Evolutionary conservation across 2,113 vertebrate species (phyloP).

Genomic region (Carettochelys insculpta): DNA sequence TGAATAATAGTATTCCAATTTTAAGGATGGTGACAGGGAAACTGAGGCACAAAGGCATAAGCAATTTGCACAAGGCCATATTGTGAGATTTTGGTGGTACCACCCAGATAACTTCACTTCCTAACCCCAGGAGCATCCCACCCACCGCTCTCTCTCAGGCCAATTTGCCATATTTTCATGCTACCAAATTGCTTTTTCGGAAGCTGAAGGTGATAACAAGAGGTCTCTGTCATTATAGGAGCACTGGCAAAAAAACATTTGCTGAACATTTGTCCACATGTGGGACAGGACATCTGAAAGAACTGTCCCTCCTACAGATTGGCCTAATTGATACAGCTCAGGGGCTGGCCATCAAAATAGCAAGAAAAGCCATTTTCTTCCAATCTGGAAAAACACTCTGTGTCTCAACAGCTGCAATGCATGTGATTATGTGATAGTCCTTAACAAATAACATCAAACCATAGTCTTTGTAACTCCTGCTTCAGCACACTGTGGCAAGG

Average conservation of each 20-base stretch:
- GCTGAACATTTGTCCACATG: neutral
- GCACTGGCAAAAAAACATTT: neutral
- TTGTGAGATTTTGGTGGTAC: no score
- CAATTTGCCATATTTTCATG: neutral
- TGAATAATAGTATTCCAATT: neutral
- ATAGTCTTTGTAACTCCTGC: no score
- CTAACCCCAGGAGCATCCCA: no score
- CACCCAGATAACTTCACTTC: neutral
- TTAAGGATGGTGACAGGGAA: neutral
- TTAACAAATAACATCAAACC: no score
- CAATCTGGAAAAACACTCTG: no score
- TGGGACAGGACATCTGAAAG: neutral
- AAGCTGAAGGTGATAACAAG: neutral
- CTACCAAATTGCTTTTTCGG: neutral
- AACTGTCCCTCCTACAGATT: neutral
- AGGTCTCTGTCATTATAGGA: neutral
- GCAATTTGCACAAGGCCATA: neutral
- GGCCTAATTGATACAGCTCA: neutral
- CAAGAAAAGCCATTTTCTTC: no score
- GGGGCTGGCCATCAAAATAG: no score
- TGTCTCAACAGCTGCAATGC: no score
- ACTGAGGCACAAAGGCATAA: neutral
- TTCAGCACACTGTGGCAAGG: no score
- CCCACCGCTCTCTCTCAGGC: neutral
- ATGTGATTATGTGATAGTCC: no score